Evolutionary conservation across 1,140 invertebrate genomes (phyloP).

Genomic region (Linepithema humile): DNA sequence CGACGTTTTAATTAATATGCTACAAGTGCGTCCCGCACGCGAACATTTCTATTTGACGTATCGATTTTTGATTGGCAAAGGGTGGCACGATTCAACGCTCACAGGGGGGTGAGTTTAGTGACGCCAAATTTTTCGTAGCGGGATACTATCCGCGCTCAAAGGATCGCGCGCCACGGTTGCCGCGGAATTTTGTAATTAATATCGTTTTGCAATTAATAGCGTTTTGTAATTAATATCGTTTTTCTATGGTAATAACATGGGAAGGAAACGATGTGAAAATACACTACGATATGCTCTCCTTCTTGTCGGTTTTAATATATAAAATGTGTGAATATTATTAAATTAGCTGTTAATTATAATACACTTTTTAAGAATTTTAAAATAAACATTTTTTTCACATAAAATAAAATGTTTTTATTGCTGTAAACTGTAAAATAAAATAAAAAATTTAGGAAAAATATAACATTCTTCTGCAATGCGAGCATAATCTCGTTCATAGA

Average conservation of each 20-base stretch:
- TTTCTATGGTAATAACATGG: slow-evolving; percentile 27
- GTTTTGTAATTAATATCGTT: slow-evolving; percentile 72
- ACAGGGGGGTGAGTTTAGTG: slow-evolving; percentile 24
- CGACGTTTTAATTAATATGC: slow-evolving; percentile 66
- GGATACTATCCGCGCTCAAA: slow-evolving; percentile 33
- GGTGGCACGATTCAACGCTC: slow-evolving; percentile 25
- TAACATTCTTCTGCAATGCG: neutral
- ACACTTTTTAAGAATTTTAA: neutral
- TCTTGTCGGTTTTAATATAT: neutral
- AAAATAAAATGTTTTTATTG: neutral
- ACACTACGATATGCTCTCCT: neutral
- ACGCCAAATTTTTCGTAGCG: slow-evolving; percentile 3
- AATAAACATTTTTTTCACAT: neutral
- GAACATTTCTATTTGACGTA: slow-evolving; percentile 53
- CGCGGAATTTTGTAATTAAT: slow-evolving; percentile 71
- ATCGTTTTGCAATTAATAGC: slow-evolving; percentile 57
- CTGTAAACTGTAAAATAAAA: neutral
- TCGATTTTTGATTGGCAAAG: slow-evolving; percentile 60
- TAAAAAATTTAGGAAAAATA: too few relatives aligned
- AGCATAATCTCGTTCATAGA: neutral
- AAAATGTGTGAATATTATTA: neutral
- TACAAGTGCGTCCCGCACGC: slow-evolving; percentile 53
- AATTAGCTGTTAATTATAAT: neutral
- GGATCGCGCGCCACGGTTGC: slow-evolving; percentile 5
- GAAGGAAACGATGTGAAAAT: slow-evolving; percentile 39